Conservation (phyloP, 2,797 vertebrate species). For the Cynodonichthys magdalenae region DNA sequence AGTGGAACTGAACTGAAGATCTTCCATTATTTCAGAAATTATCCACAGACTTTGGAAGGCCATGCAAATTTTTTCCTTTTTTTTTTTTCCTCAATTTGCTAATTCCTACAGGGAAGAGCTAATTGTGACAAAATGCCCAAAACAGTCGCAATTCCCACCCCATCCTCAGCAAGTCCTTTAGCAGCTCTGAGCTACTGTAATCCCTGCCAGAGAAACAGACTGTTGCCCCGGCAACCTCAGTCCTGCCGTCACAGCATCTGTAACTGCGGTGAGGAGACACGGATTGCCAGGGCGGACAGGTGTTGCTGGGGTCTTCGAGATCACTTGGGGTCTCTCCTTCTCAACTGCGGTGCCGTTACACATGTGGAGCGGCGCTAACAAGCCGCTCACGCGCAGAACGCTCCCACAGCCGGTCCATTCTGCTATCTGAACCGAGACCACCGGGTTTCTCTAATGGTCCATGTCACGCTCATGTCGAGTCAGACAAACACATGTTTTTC, state of each 20-base stretch:
- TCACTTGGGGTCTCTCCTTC: constrained; percentile 50
- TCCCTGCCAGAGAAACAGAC: constrained; percentile 60
- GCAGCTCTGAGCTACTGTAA: constrained; percentile 55
- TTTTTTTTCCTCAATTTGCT: constrained; percentile 47
- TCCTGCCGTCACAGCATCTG: constrained; percentile 66
- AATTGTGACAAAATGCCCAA: constrained; percentile 68
- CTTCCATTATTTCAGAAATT: constrained; percentile 38
- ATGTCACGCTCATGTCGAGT: constrained; percentile 51
- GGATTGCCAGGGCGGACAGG: constrained; percentile 67
- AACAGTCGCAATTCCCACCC: constrained; percentile 57
- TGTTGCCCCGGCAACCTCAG: constrained; percentile 68
- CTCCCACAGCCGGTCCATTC: constrained; percentile 16
- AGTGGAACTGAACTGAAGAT: constrained; percentile 23
- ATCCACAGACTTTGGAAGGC: constrained; percentile 38
- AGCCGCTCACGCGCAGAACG: constrained; percentile 42
- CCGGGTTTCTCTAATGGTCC: constrained; percentile 55
- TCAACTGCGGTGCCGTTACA: constrained; percentile 53
- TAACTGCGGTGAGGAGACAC: constrained; percentile 55
- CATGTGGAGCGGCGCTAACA: constrained; percentile 64
- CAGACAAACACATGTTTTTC: constrained; percentile 48
- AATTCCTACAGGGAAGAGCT: constrained; percentile 49
- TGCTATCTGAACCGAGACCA: constrained; percentile 30
- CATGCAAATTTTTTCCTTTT: constrained; percentile 9
- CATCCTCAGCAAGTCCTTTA: constrained; percentile 55
- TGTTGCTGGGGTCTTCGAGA: constrained; percentile 68